Evolutionary conservation across 1,140 invertebrate genomes (phyloP), one percentile per base, ranked within the genome.

Genomic region (Limonius californicus): DNA sequence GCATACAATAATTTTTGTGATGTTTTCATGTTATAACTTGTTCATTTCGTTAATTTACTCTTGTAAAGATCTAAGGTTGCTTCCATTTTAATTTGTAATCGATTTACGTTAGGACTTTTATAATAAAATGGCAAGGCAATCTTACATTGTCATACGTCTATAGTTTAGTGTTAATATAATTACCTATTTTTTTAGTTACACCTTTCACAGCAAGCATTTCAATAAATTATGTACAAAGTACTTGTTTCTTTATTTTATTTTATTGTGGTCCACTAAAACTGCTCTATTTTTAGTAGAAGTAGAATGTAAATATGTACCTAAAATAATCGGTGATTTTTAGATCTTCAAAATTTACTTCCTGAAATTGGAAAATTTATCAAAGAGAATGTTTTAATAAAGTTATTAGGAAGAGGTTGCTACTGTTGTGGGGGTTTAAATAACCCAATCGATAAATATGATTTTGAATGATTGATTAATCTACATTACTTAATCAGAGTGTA

Each of bases 31-130:
- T 50, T 50, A 50, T 50, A 4, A 2, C n/a, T 45, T 50, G 45
- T 50, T 50, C 45, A 50, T 50, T 50, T 50, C 45, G 45, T 50
- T 50, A 50, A 50, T 50, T 45, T 50, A 50, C 20, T 50, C 20
- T 19, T 50, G 45, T 50, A 16, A 50, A 50, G 20, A 50, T 50
- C 16, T 50, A 50, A 50, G 45, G 20, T 50, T 50, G 45, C 45
- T 50, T 50, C 45, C 45, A 50, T 21, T 50, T 50, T 50, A 8
- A 50, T 18, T 45, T 50, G 35, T 39, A 39, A 39, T 39, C 35
- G n/a, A 27, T 27, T 27, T 39, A 39, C n/a, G 7, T 14, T 12
- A 39, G 8, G 9, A 50, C 16, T 50, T 50, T 50, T 50, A 50
- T 50, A 50, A 19, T 19, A 21, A 50, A 50, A 50, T 50, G 16